Conservation (phyloP, 2,113 vertebrate species). For the Cephalopterus ornatus region DNA sequence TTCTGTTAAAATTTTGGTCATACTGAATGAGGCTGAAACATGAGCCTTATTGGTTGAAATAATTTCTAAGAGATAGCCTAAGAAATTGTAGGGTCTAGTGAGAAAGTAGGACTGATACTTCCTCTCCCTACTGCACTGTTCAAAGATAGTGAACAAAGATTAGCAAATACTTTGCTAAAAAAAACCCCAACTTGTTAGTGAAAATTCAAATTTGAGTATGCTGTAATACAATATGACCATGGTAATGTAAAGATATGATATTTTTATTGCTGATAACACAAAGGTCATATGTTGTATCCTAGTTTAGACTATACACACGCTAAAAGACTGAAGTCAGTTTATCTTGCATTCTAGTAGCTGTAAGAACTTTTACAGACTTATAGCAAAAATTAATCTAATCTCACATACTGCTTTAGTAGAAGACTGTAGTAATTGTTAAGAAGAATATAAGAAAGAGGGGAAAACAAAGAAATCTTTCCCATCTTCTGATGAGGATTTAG, state of each 20-base stretch:
- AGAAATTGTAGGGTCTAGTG: neutral
- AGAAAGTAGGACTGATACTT: neutral
- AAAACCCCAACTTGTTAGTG: fast-evolving
- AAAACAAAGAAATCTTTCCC: neutral
- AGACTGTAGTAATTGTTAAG: neutral
- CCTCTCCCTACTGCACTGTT: neutral
- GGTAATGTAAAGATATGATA: neutral
- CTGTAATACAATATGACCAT: neutral
- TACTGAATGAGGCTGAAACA: neutral
- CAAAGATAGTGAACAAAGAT: neutral
- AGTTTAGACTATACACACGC: neutral
- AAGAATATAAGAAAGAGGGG: neutral
- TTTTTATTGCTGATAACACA: neutral
- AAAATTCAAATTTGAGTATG: neutral
- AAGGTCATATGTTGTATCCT: neutral
- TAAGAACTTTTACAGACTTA: neutral
- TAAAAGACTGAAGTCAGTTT: neutral
- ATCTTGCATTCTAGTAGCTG: neutral
- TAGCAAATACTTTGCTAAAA: neutral
- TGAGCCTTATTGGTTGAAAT: neutral
- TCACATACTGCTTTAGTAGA: neutral
- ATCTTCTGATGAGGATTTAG: neutral
- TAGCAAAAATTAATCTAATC: neutral
- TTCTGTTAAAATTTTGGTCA: neutral
- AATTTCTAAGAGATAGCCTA: neutral